Percentiles rank a stretch among this genome's conserved stretches.
Evolutionary conservation across 2,113 vertebrate genomes (phyloP).

Genomic region (Chaetops frenatus): DNA sequence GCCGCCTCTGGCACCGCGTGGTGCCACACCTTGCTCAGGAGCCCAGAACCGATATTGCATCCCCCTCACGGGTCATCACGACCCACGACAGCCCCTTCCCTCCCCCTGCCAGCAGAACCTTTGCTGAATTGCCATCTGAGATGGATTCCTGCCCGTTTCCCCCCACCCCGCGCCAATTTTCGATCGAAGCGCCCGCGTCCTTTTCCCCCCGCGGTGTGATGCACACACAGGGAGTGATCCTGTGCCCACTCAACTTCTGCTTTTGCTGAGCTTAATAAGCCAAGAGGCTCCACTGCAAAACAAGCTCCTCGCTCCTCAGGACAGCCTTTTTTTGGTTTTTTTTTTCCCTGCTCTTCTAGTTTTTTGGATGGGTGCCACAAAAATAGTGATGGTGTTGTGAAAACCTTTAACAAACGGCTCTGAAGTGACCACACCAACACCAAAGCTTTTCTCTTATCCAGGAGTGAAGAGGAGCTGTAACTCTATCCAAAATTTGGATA

Average conservation of each 20-base stretch:
- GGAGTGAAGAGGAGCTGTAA: not conserved
- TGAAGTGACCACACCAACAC: not conserved
- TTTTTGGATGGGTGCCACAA: not conserved
- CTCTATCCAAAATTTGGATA: not conserved
- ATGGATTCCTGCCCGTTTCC: not conserved
- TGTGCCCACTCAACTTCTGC: slow-evolving; percentile 41
- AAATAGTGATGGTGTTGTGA: not conserved
- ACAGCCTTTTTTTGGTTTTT: not conserved
- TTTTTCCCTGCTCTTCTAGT: not conserved
- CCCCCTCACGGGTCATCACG: not conserved
- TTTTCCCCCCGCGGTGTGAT: not conserved
- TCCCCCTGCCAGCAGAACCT: not conserved
- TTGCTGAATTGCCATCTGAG: not conserved
- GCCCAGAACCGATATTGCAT: not conserved
- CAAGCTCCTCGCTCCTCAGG: not conserved
- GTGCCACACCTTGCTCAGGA: not conserved
- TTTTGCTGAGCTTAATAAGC: not conserved
- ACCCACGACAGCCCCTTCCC: not conserved
- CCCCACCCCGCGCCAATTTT: not conserved
- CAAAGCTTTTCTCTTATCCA: not conserved
- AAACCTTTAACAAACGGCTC: not conserved
- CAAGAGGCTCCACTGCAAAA: not conserved
- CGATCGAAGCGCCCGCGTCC: not conserved
- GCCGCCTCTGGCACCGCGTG: fast-evolving
- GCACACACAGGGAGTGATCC: not conserved